Evolutionary conservation across 1,140 invertebrate genomes (phyloP).

Genomic region (Drosophila triauraria): DNA sequence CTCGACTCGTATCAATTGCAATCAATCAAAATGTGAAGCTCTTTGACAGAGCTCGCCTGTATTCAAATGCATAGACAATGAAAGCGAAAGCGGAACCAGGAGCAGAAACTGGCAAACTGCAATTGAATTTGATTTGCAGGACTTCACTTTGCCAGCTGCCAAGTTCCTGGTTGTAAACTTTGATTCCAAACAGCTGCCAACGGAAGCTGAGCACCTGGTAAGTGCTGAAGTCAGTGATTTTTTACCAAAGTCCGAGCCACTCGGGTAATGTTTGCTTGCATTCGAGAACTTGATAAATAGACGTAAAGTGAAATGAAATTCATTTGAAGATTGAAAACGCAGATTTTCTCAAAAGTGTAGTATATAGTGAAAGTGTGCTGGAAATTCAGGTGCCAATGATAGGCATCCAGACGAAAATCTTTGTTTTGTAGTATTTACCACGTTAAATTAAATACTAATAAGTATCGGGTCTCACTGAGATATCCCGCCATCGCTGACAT

Average conservation of each 20-base stretch:
- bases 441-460: too few species aligned
- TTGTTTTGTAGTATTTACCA: too few species aligned
- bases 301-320: constrained; percentile 19
- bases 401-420: too few species aligned
- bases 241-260: constrained; percentile 11
- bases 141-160: constrained; percentile 8
- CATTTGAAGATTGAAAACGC: neutral
- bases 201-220: constrained; percentile 59
- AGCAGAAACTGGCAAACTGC: constrained; percentile 33
- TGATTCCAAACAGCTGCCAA: constrained; percentile 24
- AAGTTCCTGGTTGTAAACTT: constrained; percentile 26
- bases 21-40: constrained; percentile 51
- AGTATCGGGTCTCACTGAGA: too few species aligned
- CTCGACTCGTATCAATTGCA: constrained; percentile 38
- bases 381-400: too few species aligned
- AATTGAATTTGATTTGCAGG: constrained; percentile 53
- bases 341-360: too few species aligned
- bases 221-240: constrained; percentile 17
- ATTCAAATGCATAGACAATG: constrained; percentile 34
- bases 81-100: constrained; percentile 21
- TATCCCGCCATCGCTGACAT: too few species aligned
- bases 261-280: neutral
- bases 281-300: constrained; percentile 11
- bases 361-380: too few species aligned
- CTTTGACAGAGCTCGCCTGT: constrained; percentile 36